phyloP scores from a whole-genome alignment of 2,797 vertebrate species.

The Gymnothorax reevesii region DNA sequence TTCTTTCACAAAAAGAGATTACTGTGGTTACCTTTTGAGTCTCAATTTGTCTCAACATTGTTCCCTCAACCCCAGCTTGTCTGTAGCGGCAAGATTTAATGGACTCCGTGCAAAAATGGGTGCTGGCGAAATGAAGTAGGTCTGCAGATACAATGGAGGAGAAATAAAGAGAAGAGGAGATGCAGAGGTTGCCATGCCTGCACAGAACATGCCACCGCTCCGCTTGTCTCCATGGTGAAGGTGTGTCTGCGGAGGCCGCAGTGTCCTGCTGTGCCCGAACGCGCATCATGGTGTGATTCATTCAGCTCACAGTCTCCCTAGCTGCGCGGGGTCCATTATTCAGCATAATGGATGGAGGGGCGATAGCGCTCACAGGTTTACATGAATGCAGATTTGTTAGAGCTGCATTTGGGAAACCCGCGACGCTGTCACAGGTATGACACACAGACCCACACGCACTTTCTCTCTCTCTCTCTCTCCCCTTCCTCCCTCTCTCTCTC shows the following conservation, averaged over 20 bases:
- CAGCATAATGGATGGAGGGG: background rate
- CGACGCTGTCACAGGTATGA: too few relatives aligned
- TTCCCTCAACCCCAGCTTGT: background rate
- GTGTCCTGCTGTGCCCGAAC: background rate
- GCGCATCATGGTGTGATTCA: background rate
- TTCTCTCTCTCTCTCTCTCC: too few relatives aligned
- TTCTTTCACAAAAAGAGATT: background rate
- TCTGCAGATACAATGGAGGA: background rate
- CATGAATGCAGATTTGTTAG: background rate
- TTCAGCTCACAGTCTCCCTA: background rate
- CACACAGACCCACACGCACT: too few relatives aligned
- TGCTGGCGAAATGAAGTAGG: background rate
- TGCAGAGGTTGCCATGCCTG: too few relatives aligned
- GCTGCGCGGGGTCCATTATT: background rate
- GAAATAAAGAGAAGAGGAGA: background rate
- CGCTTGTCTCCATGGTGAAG: too few relatives aligned
- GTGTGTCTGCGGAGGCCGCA: background rate
- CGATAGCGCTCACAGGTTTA: background rate
- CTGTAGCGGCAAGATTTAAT: background rate
- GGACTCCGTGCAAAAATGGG: background rate
- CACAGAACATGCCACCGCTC: too few relatives aligned
- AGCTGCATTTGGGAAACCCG: too few relatives aligned
- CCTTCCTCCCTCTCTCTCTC: too few relatives aligned
- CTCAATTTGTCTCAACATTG: background rate
- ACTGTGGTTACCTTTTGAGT: background rate